A percentile compares a stretch with the other conserved stretches of the same genome.
phyloP scores from a whole-genome alignment of 2,888 invertebrate species.

The Seladonia tumulorum region DNA sequence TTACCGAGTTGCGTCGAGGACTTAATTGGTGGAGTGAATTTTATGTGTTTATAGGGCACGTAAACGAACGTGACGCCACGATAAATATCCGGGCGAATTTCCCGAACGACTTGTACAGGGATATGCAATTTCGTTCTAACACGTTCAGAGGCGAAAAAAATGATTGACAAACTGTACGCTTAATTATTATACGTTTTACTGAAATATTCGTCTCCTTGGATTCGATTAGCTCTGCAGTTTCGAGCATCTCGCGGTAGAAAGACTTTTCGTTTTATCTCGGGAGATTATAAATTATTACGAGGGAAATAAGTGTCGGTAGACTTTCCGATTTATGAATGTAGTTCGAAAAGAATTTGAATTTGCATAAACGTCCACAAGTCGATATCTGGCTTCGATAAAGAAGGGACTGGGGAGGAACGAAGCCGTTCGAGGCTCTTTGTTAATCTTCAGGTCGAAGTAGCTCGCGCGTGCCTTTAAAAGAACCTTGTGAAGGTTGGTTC shows the following conservation, averaged over 20 bases:
- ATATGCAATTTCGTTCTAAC: neutral
- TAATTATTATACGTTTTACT: neutral
- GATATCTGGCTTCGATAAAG: constrained; percentile 30
- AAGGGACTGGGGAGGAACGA: neutral
- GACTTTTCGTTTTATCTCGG: neutral
- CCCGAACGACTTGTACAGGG: neutral
- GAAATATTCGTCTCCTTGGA: neutral
- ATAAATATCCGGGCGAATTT: neutral
- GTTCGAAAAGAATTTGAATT: neutral
- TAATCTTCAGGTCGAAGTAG: neutral
- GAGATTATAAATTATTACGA: neutral
- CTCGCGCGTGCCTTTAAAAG: neutral
- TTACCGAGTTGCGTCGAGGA: neutral
- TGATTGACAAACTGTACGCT: neutral
- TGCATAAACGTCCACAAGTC: neutral
- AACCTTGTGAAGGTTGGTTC: neutral
- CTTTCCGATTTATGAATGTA: neutral
- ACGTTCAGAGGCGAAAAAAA: neutral
- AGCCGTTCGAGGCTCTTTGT: neutral
- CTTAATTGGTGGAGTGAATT: neutral
- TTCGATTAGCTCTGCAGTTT: neutral
- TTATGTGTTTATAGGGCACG: neutral
- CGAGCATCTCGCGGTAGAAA: neutral
- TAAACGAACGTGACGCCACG: neutral
- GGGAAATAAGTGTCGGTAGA: neutral